phyloP scores from a whole-genome alignment of 2,888 invertebrate genomes.

The Drosophila parthenogenetica region DNA sequence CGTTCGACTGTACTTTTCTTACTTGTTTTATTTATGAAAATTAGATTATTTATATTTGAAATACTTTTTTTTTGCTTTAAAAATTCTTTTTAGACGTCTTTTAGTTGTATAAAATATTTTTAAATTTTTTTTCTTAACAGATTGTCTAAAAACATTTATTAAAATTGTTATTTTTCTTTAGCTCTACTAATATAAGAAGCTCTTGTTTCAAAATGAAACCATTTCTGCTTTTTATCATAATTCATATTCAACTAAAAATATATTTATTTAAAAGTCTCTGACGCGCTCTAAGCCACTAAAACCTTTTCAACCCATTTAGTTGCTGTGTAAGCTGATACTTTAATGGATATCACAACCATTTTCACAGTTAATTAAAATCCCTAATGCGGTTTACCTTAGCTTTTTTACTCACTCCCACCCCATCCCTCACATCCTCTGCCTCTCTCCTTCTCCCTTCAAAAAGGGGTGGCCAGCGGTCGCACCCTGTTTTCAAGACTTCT shows the following conservation, averaged over 20 bases:
- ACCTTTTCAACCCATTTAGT: constrained; percentile 52
- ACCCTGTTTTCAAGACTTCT: constrained; percentile 31
- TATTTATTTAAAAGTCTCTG: background rate
- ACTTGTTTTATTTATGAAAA: too few relatives aligned
- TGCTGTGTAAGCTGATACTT: constrained; percentile 78
- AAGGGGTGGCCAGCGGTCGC: constrained; percentile 58
- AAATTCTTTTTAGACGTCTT: too few relatives aligned
- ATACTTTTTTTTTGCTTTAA: too few relatives aligned
- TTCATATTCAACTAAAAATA: background rate
- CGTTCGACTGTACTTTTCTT: too few relatives aligned
- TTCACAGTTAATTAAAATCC: constrained; percentile 72
- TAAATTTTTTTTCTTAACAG: too few relatives aligned
- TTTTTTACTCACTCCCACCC: constrained; percentile 8
- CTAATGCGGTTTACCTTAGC: constrained; percentile 70
- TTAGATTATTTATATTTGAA: too few relatives aligned
- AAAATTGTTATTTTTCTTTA: too few relatives aligned
- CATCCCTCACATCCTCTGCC: background rate
- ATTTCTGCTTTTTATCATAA: background rate
- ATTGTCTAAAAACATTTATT: too few relatives aligned
- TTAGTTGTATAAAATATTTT: too few relatives aligned
- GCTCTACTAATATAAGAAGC: too few relatives aligned
- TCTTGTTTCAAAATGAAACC: too few relatives aligned
- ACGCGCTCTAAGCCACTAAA: constrained; percentile 53
- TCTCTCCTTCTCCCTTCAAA: background rate
- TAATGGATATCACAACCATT: constrained; percentile 78